Percentiles rank a stretch among this genome's conserved stretches.
Evolutionary conservation across 1,140 invertebrate genomes (phyloP).

Genomic region (Zelostemma sp.): DNA sequence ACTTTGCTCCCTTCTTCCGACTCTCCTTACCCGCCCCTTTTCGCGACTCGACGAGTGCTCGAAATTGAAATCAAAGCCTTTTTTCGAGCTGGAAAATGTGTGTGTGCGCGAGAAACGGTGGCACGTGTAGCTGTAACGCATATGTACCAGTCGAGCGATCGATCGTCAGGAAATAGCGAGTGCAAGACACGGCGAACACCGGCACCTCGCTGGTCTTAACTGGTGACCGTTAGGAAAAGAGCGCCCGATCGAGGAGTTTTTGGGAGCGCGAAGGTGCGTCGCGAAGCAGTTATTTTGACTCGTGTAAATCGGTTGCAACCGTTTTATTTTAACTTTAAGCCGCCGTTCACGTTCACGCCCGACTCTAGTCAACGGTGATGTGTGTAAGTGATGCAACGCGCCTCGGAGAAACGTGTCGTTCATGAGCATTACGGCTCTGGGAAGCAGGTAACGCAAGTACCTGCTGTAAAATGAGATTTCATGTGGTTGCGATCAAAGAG

Average conservation of each 20-base stretch:
- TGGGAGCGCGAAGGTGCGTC: too few relatives aligned
- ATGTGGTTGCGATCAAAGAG: too few relatives aligned
- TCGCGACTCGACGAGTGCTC: conserved; percentile 2
- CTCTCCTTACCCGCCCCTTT: conserved; percentile 2
- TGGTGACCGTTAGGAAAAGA: too few relatives aligned
- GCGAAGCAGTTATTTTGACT: conserved; percentile 45
- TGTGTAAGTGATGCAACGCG: conserved; percentile 33
- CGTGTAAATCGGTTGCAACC: conserved; percentile 36
- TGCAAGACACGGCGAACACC: too few relatives aligned
- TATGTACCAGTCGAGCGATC: conserved; percentile 18
- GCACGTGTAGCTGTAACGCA: conserved; percentile 29
- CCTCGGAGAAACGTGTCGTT: conserved; percentile 7
- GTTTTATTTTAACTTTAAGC: conserved; percentile 39
- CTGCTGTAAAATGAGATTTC: too few relatives aligned
- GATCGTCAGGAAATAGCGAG: background rate
- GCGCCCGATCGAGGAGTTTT: too few relatives aligned
- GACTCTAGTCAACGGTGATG: conserved; percentile 22
- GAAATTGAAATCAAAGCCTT: background rate
- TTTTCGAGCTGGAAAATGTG: too few relatives aligned
- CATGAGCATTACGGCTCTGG: conserved; percentile 14
- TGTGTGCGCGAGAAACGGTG: conserved; percentile 21
- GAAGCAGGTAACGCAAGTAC: too few relatives aligned
- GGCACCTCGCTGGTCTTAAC: too few relatives aligned
- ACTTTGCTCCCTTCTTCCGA: conserved; percentile 21
- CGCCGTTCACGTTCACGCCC: conserved; percentile 12